Percentiles rank a stretch among this genome's conserved stretches.
These are phyloP conservation scores for Volucella zonaria DNA, from an alignment of 2,888 invertebrate genomes.

Conservation along the genomic window DNA sequence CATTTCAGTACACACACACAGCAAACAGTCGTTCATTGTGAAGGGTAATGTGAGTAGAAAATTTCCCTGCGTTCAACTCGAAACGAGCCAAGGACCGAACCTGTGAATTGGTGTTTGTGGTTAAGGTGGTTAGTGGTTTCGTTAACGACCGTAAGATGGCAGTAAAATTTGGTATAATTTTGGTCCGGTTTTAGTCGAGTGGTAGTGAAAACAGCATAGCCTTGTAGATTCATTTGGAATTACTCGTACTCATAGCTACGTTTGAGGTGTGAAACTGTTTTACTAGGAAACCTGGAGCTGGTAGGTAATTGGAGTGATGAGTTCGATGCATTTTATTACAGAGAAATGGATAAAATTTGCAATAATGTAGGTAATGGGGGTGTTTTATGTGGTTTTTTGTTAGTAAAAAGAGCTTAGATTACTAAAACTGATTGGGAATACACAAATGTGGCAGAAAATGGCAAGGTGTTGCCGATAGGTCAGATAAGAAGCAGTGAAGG, in stretches of 20 bases:
- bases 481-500: no score
- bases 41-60: conserved; percentile 12
- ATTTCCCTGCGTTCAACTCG: conserved; percentile 24
- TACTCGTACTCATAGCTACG: no score
- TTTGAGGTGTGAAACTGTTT: not conserved
- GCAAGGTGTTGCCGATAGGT: no score
- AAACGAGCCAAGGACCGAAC: conserved; percentile 57
- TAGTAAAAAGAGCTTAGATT: no score
- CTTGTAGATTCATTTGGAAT: not conserved
- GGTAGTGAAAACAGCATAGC: not conserved
- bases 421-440: no score
- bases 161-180: conserved; percentile 57
- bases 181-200: not conserved
- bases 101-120: conserved; percentile 39
- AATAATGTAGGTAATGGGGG: no score
- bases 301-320: no score
- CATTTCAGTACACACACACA: conserved; percentile 34
- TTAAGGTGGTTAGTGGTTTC: conserved; percentile 44
- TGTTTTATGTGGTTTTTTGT: no score
- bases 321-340: no score
- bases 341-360: no score
- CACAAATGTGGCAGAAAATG: no score
- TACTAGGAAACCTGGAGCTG: no score
- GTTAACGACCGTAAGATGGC: conserved; percentile 67
- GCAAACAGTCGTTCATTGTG: not conserved